These are phyloP conservation scores for Oreohelix idahoensis DNA, from an alignment of 1,140 invertebrate genomes.

Conservation along the genomic window DNA sequence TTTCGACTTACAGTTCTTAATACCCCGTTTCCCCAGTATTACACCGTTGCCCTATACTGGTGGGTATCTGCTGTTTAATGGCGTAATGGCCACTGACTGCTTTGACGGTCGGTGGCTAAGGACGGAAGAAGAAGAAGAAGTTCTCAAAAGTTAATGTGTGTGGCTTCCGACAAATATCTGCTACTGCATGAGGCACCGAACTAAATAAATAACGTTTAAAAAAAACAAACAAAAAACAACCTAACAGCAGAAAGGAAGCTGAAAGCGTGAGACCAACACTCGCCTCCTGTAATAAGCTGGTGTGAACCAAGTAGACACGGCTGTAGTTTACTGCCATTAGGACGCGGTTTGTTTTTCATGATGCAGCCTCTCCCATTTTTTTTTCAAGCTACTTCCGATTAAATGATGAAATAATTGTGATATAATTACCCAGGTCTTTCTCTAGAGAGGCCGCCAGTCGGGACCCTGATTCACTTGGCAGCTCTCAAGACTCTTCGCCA, in stretches of 20 bases:
- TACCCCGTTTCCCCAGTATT: too few species aligned
- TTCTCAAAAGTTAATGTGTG: too few species aligned
- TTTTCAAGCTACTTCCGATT: background rate
- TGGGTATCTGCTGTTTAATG: too few species aligned
- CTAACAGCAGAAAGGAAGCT: background rate
- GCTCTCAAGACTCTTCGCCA: conserved; percentile 15
- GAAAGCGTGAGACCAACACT: background rate
- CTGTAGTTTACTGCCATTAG: background rate
- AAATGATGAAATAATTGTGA: conserved; percentile 10
- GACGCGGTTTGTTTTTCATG: background rate
- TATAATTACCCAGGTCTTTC: background rate
- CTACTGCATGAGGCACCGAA: too few species aligned
- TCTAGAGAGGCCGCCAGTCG: background rate
- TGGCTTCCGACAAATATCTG: too few species aligned
- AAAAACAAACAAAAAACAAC: too few species aligned
- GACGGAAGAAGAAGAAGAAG: too few species aligned
- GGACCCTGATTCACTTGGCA: conserved; percentile 7
- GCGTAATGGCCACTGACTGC: too few species aligned
- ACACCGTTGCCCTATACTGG: too few species aligned
- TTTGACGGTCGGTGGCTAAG: too few species aligned
- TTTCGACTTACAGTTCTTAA: too few species aligned
- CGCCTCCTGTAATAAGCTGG: background rate
- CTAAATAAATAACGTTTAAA: too few species aligned
- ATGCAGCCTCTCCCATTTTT: background rate
- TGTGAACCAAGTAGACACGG: background rate